Conservation (phyloP, 2,888 invertebrate species). For the Epicampocera succincta region DNA sequence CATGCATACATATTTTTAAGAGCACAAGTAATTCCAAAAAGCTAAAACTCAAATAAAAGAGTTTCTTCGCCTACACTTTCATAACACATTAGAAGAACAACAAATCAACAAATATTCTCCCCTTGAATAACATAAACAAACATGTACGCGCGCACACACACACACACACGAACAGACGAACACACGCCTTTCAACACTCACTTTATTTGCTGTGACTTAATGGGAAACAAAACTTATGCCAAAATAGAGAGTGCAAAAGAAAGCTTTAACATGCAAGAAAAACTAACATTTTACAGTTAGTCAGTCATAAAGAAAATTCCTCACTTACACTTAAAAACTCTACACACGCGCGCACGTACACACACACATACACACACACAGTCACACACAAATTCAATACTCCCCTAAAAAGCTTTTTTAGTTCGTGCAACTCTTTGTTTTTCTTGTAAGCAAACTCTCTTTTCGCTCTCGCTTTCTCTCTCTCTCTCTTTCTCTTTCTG, state of each 20-base stretch:
- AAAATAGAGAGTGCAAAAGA: slow-evolving; percentile 29
- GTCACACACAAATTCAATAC: neutral
- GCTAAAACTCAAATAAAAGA: slow-evolving; percentile 37
- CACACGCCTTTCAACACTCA: neutral
- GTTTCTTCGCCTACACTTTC: slow-evolving; percentile 56
- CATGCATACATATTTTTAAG: slow-evolving; percentile 30
- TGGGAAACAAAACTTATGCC: slow-evolving; percentile 18
- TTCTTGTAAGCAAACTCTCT: neutral
- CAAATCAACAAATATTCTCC: slow-evolving; percentile 59
- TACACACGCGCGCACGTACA: slow-evolving; percentile 3
- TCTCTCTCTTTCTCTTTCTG: neutral
- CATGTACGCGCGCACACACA: neutral
- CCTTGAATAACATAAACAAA: slow-evolving; percentile 27
- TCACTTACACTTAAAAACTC: slow-evolving; percentile 43
- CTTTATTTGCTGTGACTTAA: slow-evolving; percentile 31
- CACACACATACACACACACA: neutral
- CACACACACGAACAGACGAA: neutral
- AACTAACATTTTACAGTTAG: slow-evolving; percentile 49
- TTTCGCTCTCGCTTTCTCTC: neutral
- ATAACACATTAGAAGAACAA: neutral
- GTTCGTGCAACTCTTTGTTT: slow-evolving; percentile 19
- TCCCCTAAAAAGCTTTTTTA: slow-evolving; percentile 18
- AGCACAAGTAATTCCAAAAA: slow-evolving; percentile 23
- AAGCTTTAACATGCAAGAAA: slow-evolving; percentile 27
- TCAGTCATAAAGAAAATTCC: slow-evolving; percentile 42